Base-by-base conservation (phyloP, 2,888 invertebrate species). In the Scaptomyza polygonia region DNA sequence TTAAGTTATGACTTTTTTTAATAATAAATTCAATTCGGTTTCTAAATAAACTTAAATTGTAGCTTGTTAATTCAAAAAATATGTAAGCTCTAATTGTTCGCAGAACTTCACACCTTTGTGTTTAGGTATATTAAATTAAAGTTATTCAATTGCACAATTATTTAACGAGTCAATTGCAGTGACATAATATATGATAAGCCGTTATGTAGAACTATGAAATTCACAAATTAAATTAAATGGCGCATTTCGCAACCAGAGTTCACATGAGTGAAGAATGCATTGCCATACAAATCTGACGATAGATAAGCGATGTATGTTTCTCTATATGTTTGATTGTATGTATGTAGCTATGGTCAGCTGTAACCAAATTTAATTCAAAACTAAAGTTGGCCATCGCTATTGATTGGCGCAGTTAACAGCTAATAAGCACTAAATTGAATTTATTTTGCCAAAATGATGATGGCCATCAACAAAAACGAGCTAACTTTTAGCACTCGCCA, bases 351-450 rank as follows among this genome's bases (percentile, higher is more conserved):
- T 43, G 21, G 18, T 29, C 27, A 53, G 18, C 53, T 53, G 54
- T 44, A 5, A 54, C 34, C 47, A 36, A 55, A 18, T 36, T 25
- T 16, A 16, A 25, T 42, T n/a, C 21, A 30, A 18, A 36, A 8
- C 39, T 11, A 6, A 6, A 52, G 30, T 32, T 39, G 16, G 16
- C 39, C 5, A 4, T 39, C 9, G 39, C 27, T 32, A 39, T 47
- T 59, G 42, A 62, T 52, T 56, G 71, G 18, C 32, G 44, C 44
- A 58, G 72, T 69, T 57, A 58, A 49, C 47, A 67, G 72, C 88
- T 72, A 84, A 87, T 87, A 78, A 85, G 85, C 67, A 74, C 73
- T 70, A 78, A 69, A 87, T 87, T 83, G 68, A 88, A 84, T 86
- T 83, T 69, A 44, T 21, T 43, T 59, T 76, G 54, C 52, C 56